A percentile compares a stretch with the other conserved stretches of the same genome.
Conservation (phyloP, 2,888 invertebrate species). For the Lepas anatifera region DNA sequence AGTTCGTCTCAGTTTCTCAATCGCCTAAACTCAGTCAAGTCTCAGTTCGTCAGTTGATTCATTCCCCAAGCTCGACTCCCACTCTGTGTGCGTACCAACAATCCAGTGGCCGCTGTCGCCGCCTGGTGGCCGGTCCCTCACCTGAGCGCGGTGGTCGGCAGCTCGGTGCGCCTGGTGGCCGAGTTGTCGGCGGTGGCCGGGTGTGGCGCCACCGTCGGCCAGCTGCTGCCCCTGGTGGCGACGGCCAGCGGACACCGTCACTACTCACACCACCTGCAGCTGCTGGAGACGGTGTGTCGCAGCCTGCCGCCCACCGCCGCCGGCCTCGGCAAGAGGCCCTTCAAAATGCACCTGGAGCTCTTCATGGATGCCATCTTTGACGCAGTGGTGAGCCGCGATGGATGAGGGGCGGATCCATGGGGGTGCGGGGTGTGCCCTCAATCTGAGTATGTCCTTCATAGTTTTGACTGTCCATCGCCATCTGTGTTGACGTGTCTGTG, state of each 20-base stretch:
- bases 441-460: too few relatives aligned
- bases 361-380: conserved; percentile 41
- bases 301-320: conserved; percentile 38
- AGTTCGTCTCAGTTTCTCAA: too few relatives aligned
- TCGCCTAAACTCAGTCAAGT: too few relatives aligned
- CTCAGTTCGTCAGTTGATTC: too few relatives aligned
- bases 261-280: conserved; percentile 38
- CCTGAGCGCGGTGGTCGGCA: conserved; percentile 27
- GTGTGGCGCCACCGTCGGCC: conserved; percentile 29
- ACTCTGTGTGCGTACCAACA: too few relatives aligned
- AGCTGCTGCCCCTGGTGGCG: conserved; percentile 35
- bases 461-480: too few relatives aligned
- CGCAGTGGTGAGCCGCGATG: conserved; percentile 37
- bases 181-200: conserved; percentile 35
- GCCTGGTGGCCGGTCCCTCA: conserved; percentile 30
- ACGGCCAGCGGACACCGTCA: conserved; percentile 35
- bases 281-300: conserved; percentile 41
- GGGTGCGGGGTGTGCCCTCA: too few relatives aligned
- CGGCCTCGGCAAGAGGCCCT: conserved; percentile 39
- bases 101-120: too few relatives aligned
- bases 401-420: too few relatives aligned
- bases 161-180: conserved; percentile 30
- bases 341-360: conserved; percentile 38
- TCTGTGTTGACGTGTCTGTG: neutral
- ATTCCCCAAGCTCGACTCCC: too few relatives aligned